Conservation (phyloP, 2,888 invertebrate species). For the Rutpela maculata region DNA sequence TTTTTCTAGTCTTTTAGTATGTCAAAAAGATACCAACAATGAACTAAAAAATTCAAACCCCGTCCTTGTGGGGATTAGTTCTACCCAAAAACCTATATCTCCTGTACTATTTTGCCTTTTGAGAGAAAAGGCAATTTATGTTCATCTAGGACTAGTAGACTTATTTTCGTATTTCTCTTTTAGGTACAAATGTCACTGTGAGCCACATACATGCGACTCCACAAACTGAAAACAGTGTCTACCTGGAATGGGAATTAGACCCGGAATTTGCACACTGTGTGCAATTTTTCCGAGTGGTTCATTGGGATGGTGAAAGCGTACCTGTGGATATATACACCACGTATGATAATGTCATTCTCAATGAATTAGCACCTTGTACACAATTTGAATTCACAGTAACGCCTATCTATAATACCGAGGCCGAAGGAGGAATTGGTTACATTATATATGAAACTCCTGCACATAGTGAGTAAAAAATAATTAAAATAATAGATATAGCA, state of each 20-base stretch:
- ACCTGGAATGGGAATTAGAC: neutral
- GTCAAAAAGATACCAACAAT: too few species aligned
- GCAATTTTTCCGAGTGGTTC: neutral
- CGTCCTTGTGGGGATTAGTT: too few species aligned
- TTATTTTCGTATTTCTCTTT: neutral
- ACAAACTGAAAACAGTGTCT: neutral
- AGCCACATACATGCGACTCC: neutral
- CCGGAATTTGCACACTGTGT: neutral
- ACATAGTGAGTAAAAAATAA: neutral
- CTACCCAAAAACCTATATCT: too few species aligned
- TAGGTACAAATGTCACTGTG: conserved; percentile 1
- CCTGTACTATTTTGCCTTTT: too few species aligned
- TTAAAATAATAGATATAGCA: too few species aligned
- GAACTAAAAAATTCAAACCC: too few species aligned
- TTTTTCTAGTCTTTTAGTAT: too few species aligned
- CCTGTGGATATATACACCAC: neutral
- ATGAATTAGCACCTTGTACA: neutral
- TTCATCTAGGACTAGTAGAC: too few species aligned
- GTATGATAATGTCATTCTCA: neutral
- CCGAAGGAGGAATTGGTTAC: neutral
- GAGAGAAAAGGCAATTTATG: too few species aligned
- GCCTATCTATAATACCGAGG: neutral
- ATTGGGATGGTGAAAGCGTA: neutral
- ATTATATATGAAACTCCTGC: neutral
- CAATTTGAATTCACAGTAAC: neutral